These are phyloP conservation scores for Macroglossus sobrinus DNA, from an alignment of 2,113 vertebrate genomes.

Conservation along the genomic window DNA sequence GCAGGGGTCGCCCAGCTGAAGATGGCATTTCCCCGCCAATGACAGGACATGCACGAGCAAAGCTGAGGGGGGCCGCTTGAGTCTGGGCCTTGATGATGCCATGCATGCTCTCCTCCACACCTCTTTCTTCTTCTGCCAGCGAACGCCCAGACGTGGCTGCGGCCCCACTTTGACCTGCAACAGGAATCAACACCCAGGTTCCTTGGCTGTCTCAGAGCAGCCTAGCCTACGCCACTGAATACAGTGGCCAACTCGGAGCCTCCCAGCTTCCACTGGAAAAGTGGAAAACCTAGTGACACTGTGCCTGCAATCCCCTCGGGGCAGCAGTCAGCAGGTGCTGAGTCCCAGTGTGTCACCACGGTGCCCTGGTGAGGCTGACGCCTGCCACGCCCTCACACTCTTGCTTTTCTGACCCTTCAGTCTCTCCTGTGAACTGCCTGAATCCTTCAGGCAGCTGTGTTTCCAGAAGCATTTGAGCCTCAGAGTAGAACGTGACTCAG, in stretches of 20 bases:
- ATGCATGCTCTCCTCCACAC: rapidly evolving
- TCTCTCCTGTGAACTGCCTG: not conserved
- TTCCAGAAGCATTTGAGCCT: not conserved
- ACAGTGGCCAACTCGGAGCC: not conserved
- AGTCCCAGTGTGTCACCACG: rapidly evolving
- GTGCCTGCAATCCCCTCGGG: not conserved
- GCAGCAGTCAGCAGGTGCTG: rapidly evolving
- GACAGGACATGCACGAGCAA: rapidly evolving
- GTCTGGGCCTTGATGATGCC: not conserved
- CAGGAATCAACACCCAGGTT: not conserved
- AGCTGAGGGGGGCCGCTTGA: not conserved
- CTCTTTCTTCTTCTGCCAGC: not conserved
- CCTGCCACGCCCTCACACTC: not conserved
- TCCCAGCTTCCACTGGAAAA: not conserved
- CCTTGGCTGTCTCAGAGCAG: not conserved
- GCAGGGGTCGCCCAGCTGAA: not conserved
- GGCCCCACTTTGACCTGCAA: not conserved
- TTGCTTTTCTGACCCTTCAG: not conserved
- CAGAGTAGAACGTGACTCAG: not conserved
- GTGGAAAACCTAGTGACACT: not conserved
- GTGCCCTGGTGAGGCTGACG: not conserved
- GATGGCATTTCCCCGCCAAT: not conserved
- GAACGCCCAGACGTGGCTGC: not conserved
- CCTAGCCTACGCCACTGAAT: not conserved
- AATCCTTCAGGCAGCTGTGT: not conserved